phyloP scores from a whole-genome alignment of 1,140 invertebrate genomes.

The Penaeus indicus region DNA sequence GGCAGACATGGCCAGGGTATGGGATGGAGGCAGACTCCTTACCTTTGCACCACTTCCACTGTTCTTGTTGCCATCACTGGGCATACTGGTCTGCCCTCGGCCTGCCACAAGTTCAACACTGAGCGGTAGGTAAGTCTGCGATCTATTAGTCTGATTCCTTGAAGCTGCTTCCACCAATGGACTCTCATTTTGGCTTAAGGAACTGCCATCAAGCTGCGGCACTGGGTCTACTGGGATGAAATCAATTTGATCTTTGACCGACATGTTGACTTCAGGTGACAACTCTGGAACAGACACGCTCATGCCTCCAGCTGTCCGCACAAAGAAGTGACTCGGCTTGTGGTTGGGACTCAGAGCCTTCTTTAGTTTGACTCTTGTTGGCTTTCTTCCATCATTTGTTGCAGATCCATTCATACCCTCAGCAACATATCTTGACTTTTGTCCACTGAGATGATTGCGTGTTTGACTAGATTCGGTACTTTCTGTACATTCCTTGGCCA shows the following conservation, averaged over 20 bases:
- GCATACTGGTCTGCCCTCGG: conserved; percentile 40
- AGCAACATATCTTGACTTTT: not conserved
- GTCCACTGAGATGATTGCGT: not conserved
- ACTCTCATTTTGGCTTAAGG: not conserved
- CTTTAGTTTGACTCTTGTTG: conserved; percentile 22
- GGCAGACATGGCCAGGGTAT: conserved; percentile 50
- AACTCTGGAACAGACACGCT: conserved; percentile 42
- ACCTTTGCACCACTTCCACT: conserved; percentile 30
- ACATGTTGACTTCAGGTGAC: not conserved
- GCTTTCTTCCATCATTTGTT: not conserved
- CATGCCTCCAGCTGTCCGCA: conserved; percentile 50
- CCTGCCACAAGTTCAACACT: conserved; percentile 52
- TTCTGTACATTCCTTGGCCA: conserved; percentile 48
- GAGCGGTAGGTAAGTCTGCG: conserved; percentile 29
- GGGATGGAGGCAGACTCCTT: conserved; percentile 43
- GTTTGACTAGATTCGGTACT: conserved; percentile 17
- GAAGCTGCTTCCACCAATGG: not conserved
- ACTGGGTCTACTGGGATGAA: not conserved
- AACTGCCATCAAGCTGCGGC: not conserved
- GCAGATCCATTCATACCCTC: too few relatives aligned
- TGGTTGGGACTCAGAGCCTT: conserved; percentile 12
- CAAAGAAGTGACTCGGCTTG: conserved; percentile 32
- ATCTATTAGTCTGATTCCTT: not conserved
- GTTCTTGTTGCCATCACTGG: conserved; percentile 36
- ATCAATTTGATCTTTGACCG: not conserved